Evolutionary conservation across 1,140 invertebrate genomes (phyloP).

Genomic region (Microplitis demolitor): DNA sequence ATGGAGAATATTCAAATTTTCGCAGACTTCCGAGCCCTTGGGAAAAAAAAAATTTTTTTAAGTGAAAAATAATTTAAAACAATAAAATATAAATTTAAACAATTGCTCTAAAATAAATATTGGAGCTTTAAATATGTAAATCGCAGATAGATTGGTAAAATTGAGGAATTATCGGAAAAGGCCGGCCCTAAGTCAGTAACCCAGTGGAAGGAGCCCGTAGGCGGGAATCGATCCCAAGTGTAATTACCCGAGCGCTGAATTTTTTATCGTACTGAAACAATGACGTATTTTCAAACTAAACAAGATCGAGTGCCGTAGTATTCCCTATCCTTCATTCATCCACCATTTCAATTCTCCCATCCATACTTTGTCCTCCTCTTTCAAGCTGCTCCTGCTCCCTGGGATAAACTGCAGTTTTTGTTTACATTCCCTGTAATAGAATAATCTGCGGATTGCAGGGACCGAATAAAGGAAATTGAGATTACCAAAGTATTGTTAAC

Average conservation of each 20-base stretch:
- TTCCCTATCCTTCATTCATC: slow-evolving; percentile 17
- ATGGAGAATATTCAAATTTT: background rate
- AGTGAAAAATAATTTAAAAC: no score
- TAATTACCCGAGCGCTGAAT: slow-evolving; percentile 58
- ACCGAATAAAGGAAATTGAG: background rate
- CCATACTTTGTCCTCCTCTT: slow-evolving; percentile 1
- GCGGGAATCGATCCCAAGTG: slow-evolving; percentile 52
- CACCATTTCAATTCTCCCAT: background rate
- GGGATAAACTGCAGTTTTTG: slow-evolving; percentile 17
- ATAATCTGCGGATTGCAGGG: slow-evolving; percentile 43
- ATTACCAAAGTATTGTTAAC: background rate
- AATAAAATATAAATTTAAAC: no score
- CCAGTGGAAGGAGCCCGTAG: slow-evolving; percentile 42
- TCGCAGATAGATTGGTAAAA: slow-evolving; percentile 5
- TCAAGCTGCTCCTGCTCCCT: background rate
- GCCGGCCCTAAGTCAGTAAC: slow-evolving; percentile 45
- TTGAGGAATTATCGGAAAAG: slow-evolving; percentile 29
- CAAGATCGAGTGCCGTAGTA: slow-evolving; percentile 40
- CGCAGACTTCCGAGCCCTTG: no score
- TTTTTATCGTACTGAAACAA: slow-evolving; percentile 58
- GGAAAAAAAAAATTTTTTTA: no score
- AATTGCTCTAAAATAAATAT: no score
- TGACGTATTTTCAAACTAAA: slow-evolving; percentile 58
- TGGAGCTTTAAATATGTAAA: background rate
- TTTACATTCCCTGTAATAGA: slow-evolving; percentile 54